Evolutionary conservation across 2,113 vertebrate species (phyloP).

Genomic region (Okapia johnstoni): DNA sequence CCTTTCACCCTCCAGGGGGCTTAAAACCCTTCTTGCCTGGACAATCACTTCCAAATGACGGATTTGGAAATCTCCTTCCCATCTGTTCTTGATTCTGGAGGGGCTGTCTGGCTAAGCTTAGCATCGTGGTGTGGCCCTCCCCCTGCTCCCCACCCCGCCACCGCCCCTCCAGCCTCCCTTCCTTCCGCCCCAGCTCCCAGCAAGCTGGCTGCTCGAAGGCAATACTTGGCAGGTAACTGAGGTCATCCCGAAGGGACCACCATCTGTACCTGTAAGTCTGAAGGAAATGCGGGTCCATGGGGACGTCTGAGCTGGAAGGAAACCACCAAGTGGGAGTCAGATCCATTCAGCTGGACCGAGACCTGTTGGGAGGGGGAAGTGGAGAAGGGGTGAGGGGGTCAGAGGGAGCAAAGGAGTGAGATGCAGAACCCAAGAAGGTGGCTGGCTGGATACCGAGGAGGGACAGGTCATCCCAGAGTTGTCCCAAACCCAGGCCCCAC

Average conservation of each 20-base stretch:
- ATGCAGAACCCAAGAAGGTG: neutral
- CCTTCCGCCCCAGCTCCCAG: neutral
- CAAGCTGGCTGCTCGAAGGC: neutral
- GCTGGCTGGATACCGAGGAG: neutral
- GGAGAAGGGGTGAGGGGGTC: no score
- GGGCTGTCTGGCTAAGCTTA: neutral
- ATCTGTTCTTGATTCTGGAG: constrained; percentile 2
- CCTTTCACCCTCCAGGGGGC: neutral
- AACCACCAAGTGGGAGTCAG: constrained; percentile 62
- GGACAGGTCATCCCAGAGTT: neutral
- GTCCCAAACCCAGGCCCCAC: neutral
- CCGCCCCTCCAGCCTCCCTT: neutral
- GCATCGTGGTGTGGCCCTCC: rapidly evolving
- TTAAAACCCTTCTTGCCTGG: neutral
- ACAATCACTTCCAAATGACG: neutral
- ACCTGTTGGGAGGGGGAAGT: constrained; percentile 49
- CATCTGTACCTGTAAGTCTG: constrained; percentile 73
- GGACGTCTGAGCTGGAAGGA: constrained; percentile 75
- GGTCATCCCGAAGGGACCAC: neutral
- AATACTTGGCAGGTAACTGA: neutral
- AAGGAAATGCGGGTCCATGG: constrained; percentile 73
- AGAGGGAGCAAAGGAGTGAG: no score
- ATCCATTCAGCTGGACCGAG: constrained; percentile 74
- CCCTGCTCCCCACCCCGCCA: neutral
- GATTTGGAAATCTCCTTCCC: neutral